phyloP scores from a whole-genome alignment of 2,888 invertebrate species.

The Malacosoma neustria region DNA sequence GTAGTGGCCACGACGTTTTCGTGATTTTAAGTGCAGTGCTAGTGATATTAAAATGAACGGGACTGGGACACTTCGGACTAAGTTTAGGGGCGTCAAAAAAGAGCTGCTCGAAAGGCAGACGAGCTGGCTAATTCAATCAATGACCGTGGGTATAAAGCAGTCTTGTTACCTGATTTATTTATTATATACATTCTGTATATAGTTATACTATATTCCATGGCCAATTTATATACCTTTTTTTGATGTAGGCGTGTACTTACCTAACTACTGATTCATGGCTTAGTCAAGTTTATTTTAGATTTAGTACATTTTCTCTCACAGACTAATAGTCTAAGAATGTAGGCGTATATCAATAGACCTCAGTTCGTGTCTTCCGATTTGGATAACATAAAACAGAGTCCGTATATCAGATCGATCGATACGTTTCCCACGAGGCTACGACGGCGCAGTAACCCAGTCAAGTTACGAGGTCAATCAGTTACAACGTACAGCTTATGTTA shows the following conservation, averaged over 20 bases:
- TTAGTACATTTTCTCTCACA: too few species aligned
- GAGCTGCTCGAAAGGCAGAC: constrained; percentile 83
- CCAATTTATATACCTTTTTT: not conserved
- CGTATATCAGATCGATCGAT: constrained; percentile 62
- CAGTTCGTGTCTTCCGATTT: constrained; percentile 27
- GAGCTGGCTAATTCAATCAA: constrained; percentile 82
- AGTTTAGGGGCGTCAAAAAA: constrained; percentile 86
- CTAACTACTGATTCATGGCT: constrained; percentile 12
- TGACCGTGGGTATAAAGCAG: constrained; percentile 82
- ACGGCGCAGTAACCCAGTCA: constrained; percentile 51
- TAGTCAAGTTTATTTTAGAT: constrained; percentile 5
- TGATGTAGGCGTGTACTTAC: constrained; percentile 4
- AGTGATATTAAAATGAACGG: constrained; percentile 57
- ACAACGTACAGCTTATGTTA: constrained; percentile 14
- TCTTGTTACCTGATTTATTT: constrained; percentile 3
- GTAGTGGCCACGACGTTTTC: not conserved
- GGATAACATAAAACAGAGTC: constrained; percentile 38
- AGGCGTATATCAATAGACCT: too few species aligned
- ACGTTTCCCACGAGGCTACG: constrained; percentile 53
- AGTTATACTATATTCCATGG: not conserved
- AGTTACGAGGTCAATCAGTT: constrained; percentile 26
- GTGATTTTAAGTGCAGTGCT: constrained; percentile 22
- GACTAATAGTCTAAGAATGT: too few species aligned
- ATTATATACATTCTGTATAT: constrained; percentile 2
- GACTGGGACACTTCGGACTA: constrained; percentile 75